phyloP scores from a whole-genome alignment of 2,113 vertebrate genomes.

The Astur gentilis region DNA sequence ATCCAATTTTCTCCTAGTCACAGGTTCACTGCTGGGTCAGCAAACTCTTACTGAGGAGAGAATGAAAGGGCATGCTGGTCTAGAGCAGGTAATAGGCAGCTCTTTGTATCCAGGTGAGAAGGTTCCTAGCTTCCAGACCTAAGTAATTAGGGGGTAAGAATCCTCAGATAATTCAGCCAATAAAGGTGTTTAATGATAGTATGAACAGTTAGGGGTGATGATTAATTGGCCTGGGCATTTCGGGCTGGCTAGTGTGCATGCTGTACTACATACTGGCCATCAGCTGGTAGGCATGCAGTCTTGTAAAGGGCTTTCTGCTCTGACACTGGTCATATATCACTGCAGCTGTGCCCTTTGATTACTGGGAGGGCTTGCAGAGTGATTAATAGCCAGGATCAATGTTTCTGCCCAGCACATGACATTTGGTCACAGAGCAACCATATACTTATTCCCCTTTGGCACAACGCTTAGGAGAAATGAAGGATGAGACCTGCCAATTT shows the following conservation, averaged over 20 bases:
- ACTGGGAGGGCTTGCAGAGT: conserved; percentile 94
- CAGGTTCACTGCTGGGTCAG: conserved; percentile 80
- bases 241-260: conserved; percentile 76
- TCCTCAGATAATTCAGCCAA: conserved; percentile 83
- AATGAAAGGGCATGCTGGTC: conserved; percentile 70
- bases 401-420: conserved; percentile 96
- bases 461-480: conserved; percentile 87
- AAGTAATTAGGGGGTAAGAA: conserved; percentile 78
- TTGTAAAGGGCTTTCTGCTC: conserved; percentile 87
- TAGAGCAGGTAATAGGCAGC: conserved; percentile 75
- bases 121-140: conserved; percentile 75
- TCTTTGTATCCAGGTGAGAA: conserved; percentile 83
- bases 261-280: conserved; percentile 80
- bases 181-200: conserved; percentile 87
- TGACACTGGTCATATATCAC: conserved; percentile 98
- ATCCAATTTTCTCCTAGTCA: conserved; percentile 79
- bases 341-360: conserved; percentile 95
- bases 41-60: conserved; percentile 69
- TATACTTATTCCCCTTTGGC: conserved; percentile 91
- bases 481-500: conserved; percentile 90
- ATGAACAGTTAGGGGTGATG: conserved; percentile 84
- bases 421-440: conserved; percentile 99
- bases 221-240: conserved; percentile 87
- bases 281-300: conserved; percentile 87
- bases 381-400: conserved; percentile 98